Base-by-base conservation (phyloP, 2,113 vertebrate species). In the Nycticryphes semicollaris region DNA sequence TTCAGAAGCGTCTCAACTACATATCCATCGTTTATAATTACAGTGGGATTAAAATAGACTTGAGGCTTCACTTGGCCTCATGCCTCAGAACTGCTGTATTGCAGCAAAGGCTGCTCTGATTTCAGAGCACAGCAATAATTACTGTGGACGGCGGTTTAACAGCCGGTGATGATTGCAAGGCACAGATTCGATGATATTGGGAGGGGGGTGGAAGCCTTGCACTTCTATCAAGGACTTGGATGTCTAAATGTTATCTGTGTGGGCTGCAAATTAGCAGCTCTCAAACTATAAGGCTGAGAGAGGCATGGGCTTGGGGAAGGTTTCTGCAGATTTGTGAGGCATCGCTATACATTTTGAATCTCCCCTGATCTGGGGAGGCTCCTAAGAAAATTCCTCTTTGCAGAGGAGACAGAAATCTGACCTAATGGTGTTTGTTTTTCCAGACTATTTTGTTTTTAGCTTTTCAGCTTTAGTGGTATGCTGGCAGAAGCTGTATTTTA, bases 1-100 rank as follows among this genome's bases (percentile, higher is more conserved):
- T 64, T 72, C 69, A 93, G 69, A 74, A 72, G 62, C 90, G 69
- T 84, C 80, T 84, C 57, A 35, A 43, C 80, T 84, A 20, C n/a
- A 18, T 87, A 92, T 92, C 86, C 62, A 84, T 95, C 80, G 73
- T 93, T 93, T 95, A 92, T 93, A 93, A 89, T 92, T 96, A 68
- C 35, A 93, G 80, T 69, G 76, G 35, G 73, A 75, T 91, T 95
- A 90, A 96, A 96, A 94, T 93, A 90, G 90, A 75, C 73, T 64
- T 10, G 62, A 81, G 74, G 69, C 88, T 96, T 83, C 47, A 14
- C 22, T 68, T 96, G 92, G 73, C 84, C 86, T 69, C 31, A 1
- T 64, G 69, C 85, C 80, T 86, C 87, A 48, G 48, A 93, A 15
- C 60, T 90, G 67, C 63, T 83, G 45, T 90, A 33, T 21, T 96